Conservation (phyloP, 2,797 vertebrate species). For the Spondyliosoma cantharus region DNA sequence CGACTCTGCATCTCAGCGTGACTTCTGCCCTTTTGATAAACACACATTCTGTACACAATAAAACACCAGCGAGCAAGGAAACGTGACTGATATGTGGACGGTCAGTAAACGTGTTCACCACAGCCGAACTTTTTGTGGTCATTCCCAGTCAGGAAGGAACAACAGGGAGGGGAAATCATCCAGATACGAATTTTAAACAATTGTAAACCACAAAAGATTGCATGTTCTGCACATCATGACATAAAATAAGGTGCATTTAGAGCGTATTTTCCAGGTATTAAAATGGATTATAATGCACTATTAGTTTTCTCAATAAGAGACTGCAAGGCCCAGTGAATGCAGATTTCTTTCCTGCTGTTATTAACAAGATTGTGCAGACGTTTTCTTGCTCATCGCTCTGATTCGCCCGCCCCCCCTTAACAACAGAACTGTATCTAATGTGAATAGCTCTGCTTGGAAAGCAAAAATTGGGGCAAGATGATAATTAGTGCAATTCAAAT, state of each 20-base stretch:
- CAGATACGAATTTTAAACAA: background rate
- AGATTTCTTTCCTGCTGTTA: background rate
- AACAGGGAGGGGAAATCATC: background rate
- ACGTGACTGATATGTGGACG: background rate
- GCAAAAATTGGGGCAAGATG: background rate
- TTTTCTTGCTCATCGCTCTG: background rate
- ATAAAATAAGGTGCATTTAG: constrained; percentile 28
- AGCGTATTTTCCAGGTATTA: background rate
- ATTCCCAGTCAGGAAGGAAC: constrained; percentile 2
- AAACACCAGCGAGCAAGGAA: constrained; percentile 2
- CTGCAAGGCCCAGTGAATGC: background rate
- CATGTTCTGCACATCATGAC: background rate
- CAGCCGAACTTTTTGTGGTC: background rate
- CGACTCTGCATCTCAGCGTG: background rate
- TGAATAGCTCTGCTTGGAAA: background rate
- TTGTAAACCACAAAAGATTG: background rate
- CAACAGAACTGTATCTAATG: background rate
- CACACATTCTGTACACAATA: constrained; percentile 16
- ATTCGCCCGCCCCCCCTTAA: background rate
- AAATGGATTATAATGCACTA: background rate
- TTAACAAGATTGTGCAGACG: background rate
- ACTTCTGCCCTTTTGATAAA: constrained; percentile 34
- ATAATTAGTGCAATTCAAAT: background rate
- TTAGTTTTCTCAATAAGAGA: background rate
- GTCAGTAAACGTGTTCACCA: background rate